Evolutionary conservation across 2,113 vertebrate species (phyloP).

Genomic region (Rattus norvegicus): DNA sequence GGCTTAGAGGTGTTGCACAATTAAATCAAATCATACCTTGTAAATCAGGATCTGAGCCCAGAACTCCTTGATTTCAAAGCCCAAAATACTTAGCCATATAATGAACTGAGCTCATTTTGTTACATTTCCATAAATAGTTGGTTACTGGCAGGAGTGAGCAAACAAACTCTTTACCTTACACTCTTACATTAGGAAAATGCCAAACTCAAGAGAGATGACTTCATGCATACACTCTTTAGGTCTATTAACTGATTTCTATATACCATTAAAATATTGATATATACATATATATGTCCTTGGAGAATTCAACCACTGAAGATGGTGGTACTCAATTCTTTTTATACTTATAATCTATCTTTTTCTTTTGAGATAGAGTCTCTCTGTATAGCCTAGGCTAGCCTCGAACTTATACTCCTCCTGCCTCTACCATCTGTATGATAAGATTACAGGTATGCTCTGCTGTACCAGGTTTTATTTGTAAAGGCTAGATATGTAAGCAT

Average conservation of each 20-base stretch:
- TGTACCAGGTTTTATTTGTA: not conserved
- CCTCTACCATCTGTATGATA: too few relatives aligned
- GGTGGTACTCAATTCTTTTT: not conserved
- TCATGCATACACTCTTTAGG: not conserved
- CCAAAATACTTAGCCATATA: not conserved
- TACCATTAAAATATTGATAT: not conserved
- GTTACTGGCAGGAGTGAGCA: not conserved
- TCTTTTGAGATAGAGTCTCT: not conserved
- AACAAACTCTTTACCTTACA: slow-evolving; percentile 14
- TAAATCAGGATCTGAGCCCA: not conserved
- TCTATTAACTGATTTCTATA: not conserved
- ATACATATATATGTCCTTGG: not conserved
- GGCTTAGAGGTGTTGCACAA: not conserved
- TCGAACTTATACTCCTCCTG: not conserved
- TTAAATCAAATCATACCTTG: not conserved
- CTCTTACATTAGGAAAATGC: slow-evolving; percentile 8
- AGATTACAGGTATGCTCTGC: not conserved
- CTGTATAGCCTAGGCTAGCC: not conserved
- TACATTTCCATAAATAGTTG: not conserved
- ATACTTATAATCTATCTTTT: not conserved
- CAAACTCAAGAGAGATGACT: not conserved
- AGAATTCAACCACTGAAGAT: not conserved
- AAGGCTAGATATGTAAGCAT: not conserved
- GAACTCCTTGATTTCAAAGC: slow-evolving; percentile 8
- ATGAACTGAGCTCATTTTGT: not conserved